A percentile compares a stretch with the other conserved stretches of the same genome.
Conservation (phyloP, 2,888 invertebrate species). For the Zaprionus obscuricornis region DNA sequence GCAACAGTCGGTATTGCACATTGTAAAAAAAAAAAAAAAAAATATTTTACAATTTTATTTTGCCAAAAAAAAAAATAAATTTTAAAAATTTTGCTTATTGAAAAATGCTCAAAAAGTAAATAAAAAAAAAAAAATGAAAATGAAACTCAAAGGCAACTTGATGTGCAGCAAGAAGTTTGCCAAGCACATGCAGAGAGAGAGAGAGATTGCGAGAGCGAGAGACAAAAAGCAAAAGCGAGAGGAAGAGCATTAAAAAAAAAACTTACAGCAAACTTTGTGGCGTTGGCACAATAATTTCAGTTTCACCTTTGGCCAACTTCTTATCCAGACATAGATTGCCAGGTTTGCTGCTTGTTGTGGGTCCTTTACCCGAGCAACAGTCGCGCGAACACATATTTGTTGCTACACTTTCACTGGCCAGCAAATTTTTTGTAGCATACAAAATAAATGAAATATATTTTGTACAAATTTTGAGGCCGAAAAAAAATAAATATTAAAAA, state of each 20-base stretch:
- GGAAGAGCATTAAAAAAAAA: neutral
- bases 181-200: no score
- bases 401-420: neutral
- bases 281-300: constrained; percentile 52
- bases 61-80: neutral
- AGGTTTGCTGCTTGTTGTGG: constrained; percentile 23
- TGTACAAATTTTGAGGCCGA: neutral
- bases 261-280: constrained; percentile 69
- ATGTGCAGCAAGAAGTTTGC: neutral
- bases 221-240: no score
- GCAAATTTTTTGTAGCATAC: no score
- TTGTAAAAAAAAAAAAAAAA: neutral
- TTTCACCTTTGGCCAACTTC: constrained; percentile 15
- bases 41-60: neutral
- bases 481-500: neutral
- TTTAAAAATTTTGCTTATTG: neutral
- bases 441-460: no score
- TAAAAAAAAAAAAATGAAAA: neutral
- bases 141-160: neutral
- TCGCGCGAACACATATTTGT: constrained; percentile 62
- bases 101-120: neutral
- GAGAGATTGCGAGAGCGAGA: no score
- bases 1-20: constrained; percentile 42
- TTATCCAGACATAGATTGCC: constrained; percentile 47
- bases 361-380: constrained; percentile 49